Conservation (phyloP, 2,113 vertebrate species). For the Petromus typicus region DNA sequence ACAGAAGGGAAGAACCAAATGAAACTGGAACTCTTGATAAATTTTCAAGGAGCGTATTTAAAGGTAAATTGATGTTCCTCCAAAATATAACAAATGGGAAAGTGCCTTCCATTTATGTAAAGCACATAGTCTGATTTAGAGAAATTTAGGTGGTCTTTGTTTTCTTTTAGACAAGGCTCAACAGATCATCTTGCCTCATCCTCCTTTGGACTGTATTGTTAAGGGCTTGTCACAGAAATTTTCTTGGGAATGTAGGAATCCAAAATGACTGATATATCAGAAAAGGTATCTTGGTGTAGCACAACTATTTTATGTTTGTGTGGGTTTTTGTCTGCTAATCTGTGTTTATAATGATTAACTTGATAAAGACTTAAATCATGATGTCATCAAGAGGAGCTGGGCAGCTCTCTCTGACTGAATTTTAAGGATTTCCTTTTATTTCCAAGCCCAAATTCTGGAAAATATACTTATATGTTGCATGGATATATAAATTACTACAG, state of each 20-base stretch:
- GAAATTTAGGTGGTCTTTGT: neutral
- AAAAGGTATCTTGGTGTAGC: neutral
- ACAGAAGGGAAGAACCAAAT: neutral
- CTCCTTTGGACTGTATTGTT: slow-evolving; percentile 7
- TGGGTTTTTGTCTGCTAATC: neutral
- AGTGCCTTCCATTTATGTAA: slow-evolving; percentile 29
- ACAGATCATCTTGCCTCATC: neutral
- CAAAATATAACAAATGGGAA: neutral
- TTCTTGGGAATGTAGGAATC: slow-evolving; percentile 25
- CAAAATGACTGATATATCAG: neutral
- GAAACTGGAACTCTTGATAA: slow-evolving; percentile 14
- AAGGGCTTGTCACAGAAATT: slow-evolving; percentile 42
- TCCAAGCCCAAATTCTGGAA: neutral
- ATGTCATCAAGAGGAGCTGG: neutral
- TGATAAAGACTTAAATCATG: neutral
- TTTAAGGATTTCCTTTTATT: slow-evolving; percentile 31
- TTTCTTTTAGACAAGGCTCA: neutral
- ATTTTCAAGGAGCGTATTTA: neutral
- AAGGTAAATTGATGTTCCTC: slow-evolving; percentile 17
- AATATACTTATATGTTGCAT: neutral
- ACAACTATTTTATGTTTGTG: neutral
- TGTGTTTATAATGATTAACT: neutral
- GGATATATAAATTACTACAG: neutral
- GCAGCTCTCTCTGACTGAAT: slow-evolving; percentile 17
- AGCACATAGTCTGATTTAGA: neutral